A percentile compares a stretch with the other conserved stretches of the same genome.
Conservation (phyloP, 1,140 invertebrate species). For the Drosophila sulfurigaster region DNA sequence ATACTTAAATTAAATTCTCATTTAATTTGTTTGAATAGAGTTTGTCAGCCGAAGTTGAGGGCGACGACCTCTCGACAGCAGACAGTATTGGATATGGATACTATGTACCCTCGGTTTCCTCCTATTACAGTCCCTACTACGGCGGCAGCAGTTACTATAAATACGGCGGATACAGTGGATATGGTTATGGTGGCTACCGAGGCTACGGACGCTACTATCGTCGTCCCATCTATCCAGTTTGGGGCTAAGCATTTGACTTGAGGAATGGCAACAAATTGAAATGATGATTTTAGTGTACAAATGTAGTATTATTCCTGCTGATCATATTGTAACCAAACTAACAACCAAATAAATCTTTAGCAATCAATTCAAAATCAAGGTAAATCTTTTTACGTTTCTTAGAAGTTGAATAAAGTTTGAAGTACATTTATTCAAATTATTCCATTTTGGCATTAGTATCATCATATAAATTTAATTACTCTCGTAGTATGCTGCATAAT, state of each 20-base stretch:
- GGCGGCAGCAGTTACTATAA: slow-evolving; percentile 55
- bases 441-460: neutral
- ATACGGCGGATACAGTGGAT: slow-evolving; percentile 48
- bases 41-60: slow-evolving; percentile 1
- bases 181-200: slow-evolving; percentile 50
- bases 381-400: neutral
- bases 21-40: slow-evolving; percentile 1
- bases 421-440: neutral
- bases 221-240: slow-evolving; percentile 65
- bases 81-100: slow-evolving; percentile 60
- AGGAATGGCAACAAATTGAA: neutral
- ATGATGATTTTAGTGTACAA: neutral
- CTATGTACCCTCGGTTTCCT: slow-evolving; percentile 48
- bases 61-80: slow-evolving; percentile 51
- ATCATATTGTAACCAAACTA: slow-evolving; percentile 28
- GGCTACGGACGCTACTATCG: slow-evolving; percentile 53
- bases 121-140: slow-evolving; percentile 48
- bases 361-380: neutral
- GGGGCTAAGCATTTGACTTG: slow-evolving; percentile 32
- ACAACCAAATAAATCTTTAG: slow-evolving; percentile 51
- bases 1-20: neutral
- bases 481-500: neutral
- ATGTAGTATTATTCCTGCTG: slow-evolving; percentile 1
- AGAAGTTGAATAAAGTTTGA: neutral
- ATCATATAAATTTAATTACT: neutral